Conservation (phyloP, 2,797 vertebrate genomes). For the Sparidentex hasta region DNA sequence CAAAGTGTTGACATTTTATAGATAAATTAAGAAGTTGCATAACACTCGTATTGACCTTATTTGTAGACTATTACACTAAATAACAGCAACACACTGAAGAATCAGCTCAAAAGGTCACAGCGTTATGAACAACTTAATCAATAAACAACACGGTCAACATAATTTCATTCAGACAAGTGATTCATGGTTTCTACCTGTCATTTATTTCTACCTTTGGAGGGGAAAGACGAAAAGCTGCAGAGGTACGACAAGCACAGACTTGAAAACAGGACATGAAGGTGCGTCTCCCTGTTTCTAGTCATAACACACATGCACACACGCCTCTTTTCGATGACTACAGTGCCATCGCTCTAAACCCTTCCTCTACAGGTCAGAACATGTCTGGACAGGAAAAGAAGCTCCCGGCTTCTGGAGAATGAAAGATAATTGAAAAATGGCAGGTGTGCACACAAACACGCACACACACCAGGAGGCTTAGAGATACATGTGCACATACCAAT, state of each 20-base stretch:
- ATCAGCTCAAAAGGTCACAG: neutral
- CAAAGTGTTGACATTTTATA: too few species aligned
- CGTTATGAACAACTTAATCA: neutral
- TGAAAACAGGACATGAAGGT: slow-evolving; percentile 53
- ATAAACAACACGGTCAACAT: neutral
- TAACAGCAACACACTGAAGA: slow-evolving; percentile 4
- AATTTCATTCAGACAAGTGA: slow-evolving; percentile 2
- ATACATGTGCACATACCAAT: slow-evolving; percentile 35
- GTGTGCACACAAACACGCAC: slow-evolving; percentile 50
- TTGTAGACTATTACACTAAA: neutral
- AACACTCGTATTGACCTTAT: too few species aligned
- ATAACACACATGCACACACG: slow-evolving; percentile 34
- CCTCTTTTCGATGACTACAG: slow-evolving; percentile 41
- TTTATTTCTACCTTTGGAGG: slow-evolving; percentile 24
- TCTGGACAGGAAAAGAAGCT: slow-evolving; percentile 69
- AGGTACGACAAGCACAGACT: slow-evolving; percentile 45
- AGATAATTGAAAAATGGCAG: slow-evolving; percentile 81
- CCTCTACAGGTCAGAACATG: slow-evolving; percentile 52
- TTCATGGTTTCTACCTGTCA: neutral
- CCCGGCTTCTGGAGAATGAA: slow-evolving; percentile 69
- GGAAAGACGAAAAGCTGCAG: slow-evolving; percentile 30
- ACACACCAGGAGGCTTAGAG: slow-evolving; percentile 38
- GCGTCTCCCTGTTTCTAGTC: slow-evolving; percentile 43
- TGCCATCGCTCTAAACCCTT: slow-evolving; percentile 45
- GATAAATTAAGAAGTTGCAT: too few species aligned